These are phyloP conservation scores for human (Homo sapiens) DNA, from an alignment of 2,113 vertebrate species.

Conservation along the genomic window GRCh38 chr13:106033001-106033500, in stretches of 20 bases:
- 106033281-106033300: not conserved
- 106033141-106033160: not conserved
- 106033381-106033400: conserved; percentile 24
- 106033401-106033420: not conserved
- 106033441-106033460: not conserved
- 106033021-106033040: not conserved
- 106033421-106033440: not conserved
- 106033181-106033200: not conserved
- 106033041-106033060: not conserved
- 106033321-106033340: conserved; percentile 39
- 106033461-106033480: not conserved
- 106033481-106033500: not conserved
- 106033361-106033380: conserved; percentile 7
- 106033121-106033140: conserved; percentile 10
- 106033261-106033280: not conserved
- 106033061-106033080: not conserved
- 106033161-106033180: not conserved
- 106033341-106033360: conserved; percentile 42
- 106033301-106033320: conserved; percentile 35
- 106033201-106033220: conserved; percentile 47
- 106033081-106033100: not conserved
- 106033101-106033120: not conserved
- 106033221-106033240: conserved; percentile 22
- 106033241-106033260: not conserved
- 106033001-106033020: not conserved